Conservation (phyloP, 2,888 invertebrate species). For the Meteorus cinctellus region DNA sequence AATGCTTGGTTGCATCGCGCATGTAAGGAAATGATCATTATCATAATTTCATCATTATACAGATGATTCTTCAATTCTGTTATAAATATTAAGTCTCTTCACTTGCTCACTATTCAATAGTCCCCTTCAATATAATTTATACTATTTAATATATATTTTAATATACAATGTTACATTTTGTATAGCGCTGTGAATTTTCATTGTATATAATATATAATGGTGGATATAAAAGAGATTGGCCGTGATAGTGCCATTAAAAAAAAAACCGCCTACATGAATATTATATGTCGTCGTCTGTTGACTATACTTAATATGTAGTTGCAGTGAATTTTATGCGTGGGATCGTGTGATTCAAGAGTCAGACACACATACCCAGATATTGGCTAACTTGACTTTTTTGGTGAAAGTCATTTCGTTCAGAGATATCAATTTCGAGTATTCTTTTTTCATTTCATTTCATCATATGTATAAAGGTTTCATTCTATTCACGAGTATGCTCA, state of each 20-base stretch:
- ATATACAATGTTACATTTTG: not conserved
- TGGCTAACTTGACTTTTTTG: not conserved
- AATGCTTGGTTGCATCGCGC: conserved; percentile 41
- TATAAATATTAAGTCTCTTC: not conserved
- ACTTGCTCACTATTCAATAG: not conserved
- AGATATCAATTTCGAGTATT: not conserved
- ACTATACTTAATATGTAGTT: conserved; percentile 13
- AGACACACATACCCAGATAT: not conserved
- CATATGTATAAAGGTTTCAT: not conserved
- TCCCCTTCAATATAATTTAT: not conserved
- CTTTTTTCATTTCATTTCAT: not conserved
- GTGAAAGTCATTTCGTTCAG: not conserved
- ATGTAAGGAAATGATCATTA: conserved; percentile 40
- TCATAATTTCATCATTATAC: conserved; percentile 27
- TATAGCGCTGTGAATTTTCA: not conserved
- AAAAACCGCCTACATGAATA: conserved; percentile 32
- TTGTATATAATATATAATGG: not conserved
- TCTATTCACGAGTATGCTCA: not conserved
- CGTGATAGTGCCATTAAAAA: conserved; percentile 34
- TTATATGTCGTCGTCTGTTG: conserved; percentile 20
- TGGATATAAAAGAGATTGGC: conserved; percentile 25
- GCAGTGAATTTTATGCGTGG: conserved; percentile 28
- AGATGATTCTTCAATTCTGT: conserved; percentile 16
- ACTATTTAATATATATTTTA: not conserved
- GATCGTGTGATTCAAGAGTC: not conserved